Evolutionary conservation across 2,113 vertebrate genomes (phyloP).

Genomic region (Lates calcarifer): DNA sequence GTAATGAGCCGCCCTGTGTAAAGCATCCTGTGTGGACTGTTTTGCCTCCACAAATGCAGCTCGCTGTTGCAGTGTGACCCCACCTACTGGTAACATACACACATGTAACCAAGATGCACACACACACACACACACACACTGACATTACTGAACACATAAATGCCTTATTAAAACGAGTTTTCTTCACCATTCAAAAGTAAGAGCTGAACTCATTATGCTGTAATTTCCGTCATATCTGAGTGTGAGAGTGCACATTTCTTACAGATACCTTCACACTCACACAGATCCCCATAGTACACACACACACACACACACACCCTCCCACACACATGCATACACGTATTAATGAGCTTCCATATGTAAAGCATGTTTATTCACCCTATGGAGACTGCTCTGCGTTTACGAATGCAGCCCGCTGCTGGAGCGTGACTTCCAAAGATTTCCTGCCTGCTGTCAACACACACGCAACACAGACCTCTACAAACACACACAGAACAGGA

Average conservation of each 20-base stretch:
- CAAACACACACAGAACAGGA: not conserved
- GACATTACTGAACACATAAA: not conserved
- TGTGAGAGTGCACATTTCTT: not conserved
- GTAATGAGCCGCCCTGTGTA: slow-evolving; percentile 35
- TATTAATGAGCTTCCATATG: slow-evolving; percentile 22
- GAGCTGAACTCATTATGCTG: not conserved
- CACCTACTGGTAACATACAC: not conserved
- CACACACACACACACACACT: not conserved
- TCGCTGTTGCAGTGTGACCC: not conserved
- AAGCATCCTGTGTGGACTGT: slow-evolving; percentile 20
- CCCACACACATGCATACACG: not conserved
- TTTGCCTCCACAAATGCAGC: not conserved
- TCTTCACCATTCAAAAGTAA: not conserved
- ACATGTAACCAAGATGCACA: slow-evolving; percentile 3
- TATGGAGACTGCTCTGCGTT: slow-evolving; percentile 14
- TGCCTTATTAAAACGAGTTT: slow-evolving; percentile 1
- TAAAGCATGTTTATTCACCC: slow-evolving; percentile 41
- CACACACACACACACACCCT: not conserved
- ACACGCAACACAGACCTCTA: not conserved
- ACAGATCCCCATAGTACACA: not conserved
- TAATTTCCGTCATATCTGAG: not conserved
- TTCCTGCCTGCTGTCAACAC: slow-evolving; percentile 33
- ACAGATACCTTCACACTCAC: not conserved
- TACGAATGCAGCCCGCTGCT: slow-evolving; percentile 11
- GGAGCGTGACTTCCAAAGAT: slow-evolving; percentile 29